These are phyloP conservation scores for Agonum fuliginosum DNA, from an alignment of 2,888 invertebrate species.

Conservation along the genomic window DNA sequence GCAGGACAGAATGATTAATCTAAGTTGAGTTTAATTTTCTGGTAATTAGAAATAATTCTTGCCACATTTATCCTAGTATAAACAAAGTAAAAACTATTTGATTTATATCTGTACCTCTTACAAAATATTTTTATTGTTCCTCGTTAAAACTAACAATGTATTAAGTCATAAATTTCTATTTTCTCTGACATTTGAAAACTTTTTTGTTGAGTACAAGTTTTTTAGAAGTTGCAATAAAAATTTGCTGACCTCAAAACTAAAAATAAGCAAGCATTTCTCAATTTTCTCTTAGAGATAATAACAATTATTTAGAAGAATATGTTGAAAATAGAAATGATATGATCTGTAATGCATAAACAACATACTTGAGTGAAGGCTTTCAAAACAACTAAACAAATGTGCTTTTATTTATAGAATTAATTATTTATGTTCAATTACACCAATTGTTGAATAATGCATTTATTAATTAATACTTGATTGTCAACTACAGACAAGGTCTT, in stretches of 20 bases:
- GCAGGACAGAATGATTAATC: slow-evolving; percentile 33
- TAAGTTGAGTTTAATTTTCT: slow-evolving; percentile 13
- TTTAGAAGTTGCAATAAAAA: slow-evolving; percentile 24
- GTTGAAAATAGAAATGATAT: slow-evolving; percentile 46
- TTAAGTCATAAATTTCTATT: slow-evolving; percentile 31
- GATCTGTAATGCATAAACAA: slow-evolving; percentile 36
- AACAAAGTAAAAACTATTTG: slow-evolving; percentile 11
- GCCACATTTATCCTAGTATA: slow-evolving; percentile 35
- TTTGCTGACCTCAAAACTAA: slow-evolving; percentile 40
- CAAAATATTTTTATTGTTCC: slow-evolving; percentile 7
- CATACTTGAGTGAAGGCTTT: slow-evolving; percentile 25
- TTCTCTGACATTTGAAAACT: slow-evolving; percentile 15
- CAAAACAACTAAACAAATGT: slow-evolving; percentile 37
- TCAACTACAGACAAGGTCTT: no score
- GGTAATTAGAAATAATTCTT: slow-evolving; percentile 38
- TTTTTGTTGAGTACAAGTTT: slow-evolving; percentile 24
- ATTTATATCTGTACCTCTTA: slow-evolving; percentile 3
- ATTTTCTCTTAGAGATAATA: slow-evolving; percentile 37
- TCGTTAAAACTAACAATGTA: slow-evolving; percentile 14
- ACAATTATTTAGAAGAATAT: slow-evolving; percentile 18
- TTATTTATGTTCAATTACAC: slow-evolving; percentile 21
- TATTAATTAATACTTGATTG: no score
- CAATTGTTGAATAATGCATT: slow-evolving; percentile 13
- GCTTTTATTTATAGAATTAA: slow-evolving; percentile 25
- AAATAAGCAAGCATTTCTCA: slow-evolving; percentile 34